These are phyloP conservation scores for Leptestheria dahalacensis DNA, from an alignment of 1,140 invertebrate genomes.

Conservation along the genomic window DNA sequence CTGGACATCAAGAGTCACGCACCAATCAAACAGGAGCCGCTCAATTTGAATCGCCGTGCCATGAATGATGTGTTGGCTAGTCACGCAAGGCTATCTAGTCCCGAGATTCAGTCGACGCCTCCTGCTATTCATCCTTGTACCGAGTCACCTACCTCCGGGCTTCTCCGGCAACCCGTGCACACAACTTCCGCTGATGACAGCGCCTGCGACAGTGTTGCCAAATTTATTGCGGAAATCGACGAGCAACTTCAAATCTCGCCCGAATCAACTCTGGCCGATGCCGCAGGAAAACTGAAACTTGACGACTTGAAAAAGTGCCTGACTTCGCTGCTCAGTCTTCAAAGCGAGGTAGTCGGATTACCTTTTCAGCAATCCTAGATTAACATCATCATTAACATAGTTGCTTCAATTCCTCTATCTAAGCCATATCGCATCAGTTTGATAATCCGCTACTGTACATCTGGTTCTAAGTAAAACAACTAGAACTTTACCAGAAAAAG, in stretches of 20 bases:
- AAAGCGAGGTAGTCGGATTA: conserved; percentile 7
- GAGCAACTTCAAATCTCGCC: not conserved
- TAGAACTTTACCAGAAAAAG: too few relatives aligned
- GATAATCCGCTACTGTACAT: too few relatives aligned
- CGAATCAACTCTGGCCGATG: not conserved
- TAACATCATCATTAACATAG: too few relatives aligned
- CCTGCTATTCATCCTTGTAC: not conserved
- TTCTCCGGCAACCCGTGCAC: too few relatives aligned
- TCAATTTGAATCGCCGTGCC: not conserved
- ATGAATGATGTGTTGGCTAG: not conserved
- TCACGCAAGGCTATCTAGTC: not conserved
- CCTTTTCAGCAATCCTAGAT: too few relatives aligned
- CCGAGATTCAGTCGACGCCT: not conserved
- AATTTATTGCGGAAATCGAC: conserved; percentile 5
- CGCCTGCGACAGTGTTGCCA: not conserved
- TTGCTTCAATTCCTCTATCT: too few relatives aligned
- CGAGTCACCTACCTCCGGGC: not conserved
- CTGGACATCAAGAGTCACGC: not conserved
- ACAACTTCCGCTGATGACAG: not conserved
- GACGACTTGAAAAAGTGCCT: conserved; percentile 5
- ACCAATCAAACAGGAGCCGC: not conserved
- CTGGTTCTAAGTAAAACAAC: too few relatives aligned
- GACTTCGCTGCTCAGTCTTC: conserved; percentile 8
- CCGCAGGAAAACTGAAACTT: not conserved
- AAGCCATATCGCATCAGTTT: too few relatives aligned